These are phyloP conservation scores for Leucoraja ocellata DNA, from an alignment of 2,797 vertebrate genomes.

Conservation along the genomic window DNA sequence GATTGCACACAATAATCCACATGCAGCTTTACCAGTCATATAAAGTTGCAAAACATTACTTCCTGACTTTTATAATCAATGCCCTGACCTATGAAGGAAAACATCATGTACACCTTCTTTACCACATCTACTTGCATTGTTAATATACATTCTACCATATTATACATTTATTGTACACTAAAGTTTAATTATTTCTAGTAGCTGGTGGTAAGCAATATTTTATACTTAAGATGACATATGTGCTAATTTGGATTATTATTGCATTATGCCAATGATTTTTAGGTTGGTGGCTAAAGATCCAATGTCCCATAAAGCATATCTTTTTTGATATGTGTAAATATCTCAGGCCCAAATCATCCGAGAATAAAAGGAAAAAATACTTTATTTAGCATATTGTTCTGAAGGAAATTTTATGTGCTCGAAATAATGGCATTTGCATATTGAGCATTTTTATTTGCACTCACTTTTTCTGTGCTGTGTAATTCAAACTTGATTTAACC, in stretches of 20 bases:
- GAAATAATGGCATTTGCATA: background rate
- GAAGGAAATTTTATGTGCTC: background rate
- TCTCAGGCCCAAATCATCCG: background rate
- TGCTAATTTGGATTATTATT: background rate
- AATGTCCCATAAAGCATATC: background rate
- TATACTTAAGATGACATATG: constrained; percentile 4
- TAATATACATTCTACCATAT: background rate
- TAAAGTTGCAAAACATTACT: too few species aligned
- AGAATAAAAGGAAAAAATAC: background rate
- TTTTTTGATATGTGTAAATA: background rate
- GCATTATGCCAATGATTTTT: background rate
- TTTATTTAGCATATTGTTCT: background rate
- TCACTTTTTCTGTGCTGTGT: background rate
- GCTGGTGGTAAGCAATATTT: background rate
- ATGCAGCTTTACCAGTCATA: too few species aligned
- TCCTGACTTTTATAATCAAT: too few species aligned
- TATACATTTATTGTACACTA: background rate
- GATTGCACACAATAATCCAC: too few species aligned
- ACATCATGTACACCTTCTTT: too few species aligned
- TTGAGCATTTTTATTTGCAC: background rate
- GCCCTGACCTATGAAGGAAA: too few species aligned
- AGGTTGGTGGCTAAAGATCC: background rate
- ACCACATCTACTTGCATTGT: too few species aligned
- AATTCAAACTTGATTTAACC: too few species aligned
- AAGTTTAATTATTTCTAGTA: background rate